Percentiles rank a stretch among this genome's conserved stretches.
Conservation (phyloP, 2,113 vertebrate genomes). For the Lates calcarifer region DNA sequence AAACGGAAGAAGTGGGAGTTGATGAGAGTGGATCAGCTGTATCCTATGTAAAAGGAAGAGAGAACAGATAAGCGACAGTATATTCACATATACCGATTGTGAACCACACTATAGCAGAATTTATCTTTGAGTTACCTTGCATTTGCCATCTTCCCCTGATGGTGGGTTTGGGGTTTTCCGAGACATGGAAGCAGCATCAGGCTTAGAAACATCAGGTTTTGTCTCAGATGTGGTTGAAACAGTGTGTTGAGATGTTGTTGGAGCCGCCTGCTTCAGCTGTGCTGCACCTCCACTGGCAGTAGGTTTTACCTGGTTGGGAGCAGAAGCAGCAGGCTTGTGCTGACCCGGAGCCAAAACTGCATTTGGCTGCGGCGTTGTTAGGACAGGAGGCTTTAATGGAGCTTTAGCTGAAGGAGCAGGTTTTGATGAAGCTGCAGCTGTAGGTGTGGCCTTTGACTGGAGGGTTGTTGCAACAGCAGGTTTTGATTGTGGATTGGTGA, state of each 20-base stretch:
- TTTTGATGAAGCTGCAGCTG: constrained; percentile 40
- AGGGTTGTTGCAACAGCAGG: background rate
- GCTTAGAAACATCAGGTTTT: constrained; percentile 28
- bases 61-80: background rate
- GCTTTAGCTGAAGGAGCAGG: background rate
- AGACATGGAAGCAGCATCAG: constrained; percentile 16
- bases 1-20: constrained; percentile 32
- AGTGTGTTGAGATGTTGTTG: constrained; percentile 13
- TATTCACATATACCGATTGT: background rate
- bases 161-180: constrained; percentile 18
- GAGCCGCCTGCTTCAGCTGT: constrained; percentile 24
- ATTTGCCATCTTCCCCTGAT: constrained; percentile 33
- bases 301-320: constrained; percentile 39
- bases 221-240: constrained; percentile 25
- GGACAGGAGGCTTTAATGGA: constrained; percentile 32
- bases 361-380: constrained; percentile 21
- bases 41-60: constrained; percentile 40
- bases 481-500: constrained; percentile 32
- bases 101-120: background rate
- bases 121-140: constrained; percentile 69
- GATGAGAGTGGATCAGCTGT: constrained; percentile 32
- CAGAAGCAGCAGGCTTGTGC: constrained; percentile 30
- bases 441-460: constrained; percentile 23
- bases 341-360: constrained; percentile 22
- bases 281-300: background rate